phyloP scores from a whole-genome alignment of 64 coral and sea anemone species.

The Montipora foliosa region DNA sequence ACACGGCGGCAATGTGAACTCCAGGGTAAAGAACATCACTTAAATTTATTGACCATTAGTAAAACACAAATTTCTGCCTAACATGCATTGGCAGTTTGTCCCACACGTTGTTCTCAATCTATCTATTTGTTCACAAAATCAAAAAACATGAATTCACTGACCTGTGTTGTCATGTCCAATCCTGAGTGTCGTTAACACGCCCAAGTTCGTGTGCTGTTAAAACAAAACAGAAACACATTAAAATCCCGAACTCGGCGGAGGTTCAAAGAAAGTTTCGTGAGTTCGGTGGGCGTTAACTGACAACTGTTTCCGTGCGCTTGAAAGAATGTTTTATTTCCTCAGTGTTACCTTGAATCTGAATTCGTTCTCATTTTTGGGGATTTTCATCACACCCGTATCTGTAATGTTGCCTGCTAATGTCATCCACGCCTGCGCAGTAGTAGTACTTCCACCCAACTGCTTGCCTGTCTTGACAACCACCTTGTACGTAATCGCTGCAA shows the following conservation, averaged over 20 bases:
- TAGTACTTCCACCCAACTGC: constrained; percentile 83
- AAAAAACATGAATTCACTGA: background rate
- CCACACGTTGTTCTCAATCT: too few relatives aligned
- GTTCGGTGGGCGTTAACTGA: too few relatives aligned
- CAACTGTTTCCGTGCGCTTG: too few relatives aligned
- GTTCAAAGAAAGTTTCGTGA: background rate
- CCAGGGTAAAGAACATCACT: too few relatives aligned
- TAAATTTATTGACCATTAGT: too few relatives aligned
- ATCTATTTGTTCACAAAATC: too few relatives aligned
- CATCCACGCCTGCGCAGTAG: constrained; percentile 96
- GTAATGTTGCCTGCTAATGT: constrained; percentile 80
- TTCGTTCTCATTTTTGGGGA: constrained; percentile 97
- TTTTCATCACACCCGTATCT: constrained; percentile 81
- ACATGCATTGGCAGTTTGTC: too few relatives aligned
- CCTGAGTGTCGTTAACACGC: constrained; percentile 89
- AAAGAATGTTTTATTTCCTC: too few relatives aligned
- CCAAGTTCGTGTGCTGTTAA: constrained; percentile 87
- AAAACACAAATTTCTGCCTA: too few relatives aligned
- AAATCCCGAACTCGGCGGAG: background rate
- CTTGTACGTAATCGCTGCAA: constrained; percentile 92
- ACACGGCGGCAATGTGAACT: too few relatives aligned
- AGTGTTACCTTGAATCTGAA: constrained; percentile 92
- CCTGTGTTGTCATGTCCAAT: constrained; percentile 96
- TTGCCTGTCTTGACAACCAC: constrained; percentile 96
- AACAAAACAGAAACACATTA: background rate